Evolutionary conservation across 1,140 invertebrate species (phyloP).

Genomic region (Yoshiicerus persimilis): DNA sequence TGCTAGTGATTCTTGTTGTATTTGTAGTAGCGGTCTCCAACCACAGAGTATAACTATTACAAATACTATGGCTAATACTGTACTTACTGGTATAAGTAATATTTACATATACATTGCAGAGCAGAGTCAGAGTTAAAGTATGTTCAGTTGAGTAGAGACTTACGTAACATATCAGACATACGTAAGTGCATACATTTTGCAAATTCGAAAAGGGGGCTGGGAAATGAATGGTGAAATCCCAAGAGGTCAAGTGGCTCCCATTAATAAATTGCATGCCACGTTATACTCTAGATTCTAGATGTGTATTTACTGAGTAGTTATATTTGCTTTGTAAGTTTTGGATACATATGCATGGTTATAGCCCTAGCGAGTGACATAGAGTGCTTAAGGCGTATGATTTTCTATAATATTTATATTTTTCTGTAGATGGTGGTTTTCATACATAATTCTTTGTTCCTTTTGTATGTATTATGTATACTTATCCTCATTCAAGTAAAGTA

Average conservation of each 20-base stretch:
- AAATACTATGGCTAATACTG: not conserved
- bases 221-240: slow-evolving; percentile 1
- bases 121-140: not conserved
- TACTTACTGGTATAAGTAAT: not conserved
- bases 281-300: not conserved
- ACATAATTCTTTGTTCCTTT: not conserved
- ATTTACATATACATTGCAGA: not conserved
- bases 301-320: not conserved
- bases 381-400: not conserved
- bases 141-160: no score
- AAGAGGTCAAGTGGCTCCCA: slow-evolving; percentile 11
- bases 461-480: no score
- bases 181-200: not conserved
- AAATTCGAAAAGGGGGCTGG: slow-evolving; percentile 5
- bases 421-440: not conserved
- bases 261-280: slow-evolving; percentile 7
- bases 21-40: not conserved
- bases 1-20: not conserved
- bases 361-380: not conserved
- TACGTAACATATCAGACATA: no score
- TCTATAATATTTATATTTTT: not conserved
- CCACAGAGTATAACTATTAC: not conserved
- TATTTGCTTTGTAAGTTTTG: not conserved
- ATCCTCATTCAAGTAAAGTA: no score
- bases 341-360: not conserved